Evolutionary conservation across 2,113 vertebrate genomes (phyloP).

Genomic region (Trinectes maculatus): DNA sequence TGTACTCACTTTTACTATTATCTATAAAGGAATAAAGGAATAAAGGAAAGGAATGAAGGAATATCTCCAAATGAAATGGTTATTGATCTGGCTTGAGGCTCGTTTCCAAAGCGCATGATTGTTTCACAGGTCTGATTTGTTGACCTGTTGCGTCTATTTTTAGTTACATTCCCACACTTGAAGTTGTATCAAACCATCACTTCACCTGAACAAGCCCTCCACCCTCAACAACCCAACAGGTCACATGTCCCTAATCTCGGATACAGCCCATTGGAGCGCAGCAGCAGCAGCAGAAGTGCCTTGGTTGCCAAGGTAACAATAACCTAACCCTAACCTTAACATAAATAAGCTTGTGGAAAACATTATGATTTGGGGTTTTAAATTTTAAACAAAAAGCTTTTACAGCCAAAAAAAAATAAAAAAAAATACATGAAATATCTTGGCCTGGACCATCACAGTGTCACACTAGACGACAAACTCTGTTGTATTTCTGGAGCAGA

Average conservation of each 20-base stretch:
- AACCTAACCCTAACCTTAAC: too few relatives aligned
- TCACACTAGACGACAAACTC: background rate
- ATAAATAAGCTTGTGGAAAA: too few relatives aligned
- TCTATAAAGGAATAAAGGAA: background rate
- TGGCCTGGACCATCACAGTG: background rate
- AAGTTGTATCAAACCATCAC: background rate
- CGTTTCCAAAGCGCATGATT: background rate
- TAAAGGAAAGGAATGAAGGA: too few relatives aligned
- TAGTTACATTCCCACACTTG: background rate
- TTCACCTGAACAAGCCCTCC: background rate
- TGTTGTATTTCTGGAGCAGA: slow-evolving; percentile 19
- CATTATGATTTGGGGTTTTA: too few relatives aligned
- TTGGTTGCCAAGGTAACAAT: background rate
- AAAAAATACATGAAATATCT: too few relatives aligned
- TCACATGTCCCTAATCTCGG: background rate
- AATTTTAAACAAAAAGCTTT: too few relatives aligned
- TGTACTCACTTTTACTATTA: background rate
- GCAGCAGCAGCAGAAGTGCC: background rate
- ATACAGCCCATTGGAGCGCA: background rate
- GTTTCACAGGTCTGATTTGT: background rate
- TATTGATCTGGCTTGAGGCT: background rate
- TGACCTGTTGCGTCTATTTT: background rate
- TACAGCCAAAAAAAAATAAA: background rate
- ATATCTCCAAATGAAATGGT: background rate
- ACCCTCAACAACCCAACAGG: background rate